These are phyloP conservation scores for Cynopterus sphinx DNA, from an alignment of 2,797 vertebrate species.

Conservation along the genomic window DNA sequence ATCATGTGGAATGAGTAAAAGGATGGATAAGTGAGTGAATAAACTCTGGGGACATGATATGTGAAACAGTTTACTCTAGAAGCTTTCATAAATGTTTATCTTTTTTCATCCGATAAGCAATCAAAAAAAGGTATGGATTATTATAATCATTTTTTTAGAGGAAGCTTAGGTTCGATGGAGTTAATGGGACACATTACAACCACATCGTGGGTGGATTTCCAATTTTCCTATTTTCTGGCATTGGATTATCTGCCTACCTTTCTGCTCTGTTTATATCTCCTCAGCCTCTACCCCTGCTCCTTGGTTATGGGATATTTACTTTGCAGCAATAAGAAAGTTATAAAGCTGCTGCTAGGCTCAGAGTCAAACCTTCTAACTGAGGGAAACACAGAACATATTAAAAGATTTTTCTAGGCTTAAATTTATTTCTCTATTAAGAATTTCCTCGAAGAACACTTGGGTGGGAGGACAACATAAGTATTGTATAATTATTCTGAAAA, in stretches of 20 bases:
- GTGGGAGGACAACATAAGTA: not conserved
- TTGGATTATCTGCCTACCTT: not conserved
- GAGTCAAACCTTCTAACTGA: not conserved
- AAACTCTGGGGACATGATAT: not conserved
- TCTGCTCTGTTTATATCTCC: not conserved
- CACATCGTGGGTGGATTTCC: not conserved
- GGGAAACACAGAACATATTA: not conserved
- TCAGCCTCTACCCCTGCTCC: too few relatives aligned
- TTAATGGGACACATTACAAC: not conserved
- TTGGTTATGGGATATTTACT: not conserved
- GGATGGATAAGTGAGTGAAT: not conserved
- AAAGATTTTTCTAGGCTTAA: not conserved
- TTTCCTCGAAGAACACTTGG: slow-evolving; percentile 3
- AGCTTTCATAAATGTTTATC: not conserved
- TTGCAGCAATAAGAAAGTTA: not conserved
- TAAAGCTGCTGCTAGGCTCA: not conserved
- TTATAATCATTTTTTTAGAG: not conserved
- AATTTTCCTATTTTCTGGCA: not conserved
- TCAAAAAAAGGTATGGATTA: not conserved
- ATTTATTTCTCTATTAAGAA: slow-evolving; percentile 1
- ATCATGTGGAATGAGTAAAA: not conserved
- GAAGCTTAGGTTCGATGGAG: not conserved
- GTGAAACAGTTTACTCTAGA: not conserved
- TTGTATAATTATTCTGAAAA: not conserved
- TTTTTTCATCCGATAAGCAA: not conserved